phyloP scores from a whole-genome alignment of 2,113 vertebrate species.

The Megaceryle maxima region DNA sequence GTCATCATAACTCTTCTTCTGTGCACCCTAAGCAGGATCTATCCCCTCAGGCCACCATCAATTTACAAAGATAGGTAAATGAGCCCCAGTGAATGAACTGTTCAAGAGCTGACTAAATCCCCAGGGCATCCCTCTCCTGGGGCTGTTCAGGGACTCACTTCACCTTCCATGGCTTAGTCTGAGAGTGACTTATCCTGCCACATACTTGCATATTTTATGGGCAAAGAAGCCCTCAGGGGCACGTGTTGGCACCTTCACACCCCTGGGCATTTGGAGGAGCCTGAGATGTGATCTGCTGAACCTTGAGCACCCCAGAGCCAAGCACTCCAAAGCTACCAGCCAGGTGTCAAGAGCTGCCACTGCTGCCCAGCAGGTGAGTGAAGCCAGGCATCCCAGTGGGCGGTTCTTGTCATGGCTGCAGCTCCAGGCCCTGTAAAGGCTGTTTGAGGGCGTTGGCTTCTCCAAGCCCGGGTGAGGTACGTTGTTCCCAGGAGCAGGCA shows the following conservation, averaged over 20 bases:
- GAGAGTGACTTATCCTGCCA: background rate
- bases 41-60: background rate
- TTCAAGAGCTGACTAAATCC: background rate
- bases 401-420: accelerated
- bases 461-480: accelerated
- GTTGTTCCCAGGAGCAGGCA: accelerated
- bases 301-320: background rate
- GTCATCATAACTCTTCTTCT: background rate
- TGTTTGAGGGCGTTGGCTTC: background rate
- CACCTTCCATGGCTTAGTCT: background rate
- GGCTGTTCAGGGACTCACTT: background rate
- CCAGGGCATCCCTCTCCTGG: accelerated
- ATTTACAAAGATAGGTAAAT: background rate
- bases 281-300: background rate
- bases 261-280: background rate
- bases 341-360: background rate
- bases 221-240: background rate
- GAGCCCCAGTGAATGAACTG: background rate
- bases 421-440: background rate
- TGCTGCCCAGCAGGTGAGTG: background rate
- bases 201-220: background rate
- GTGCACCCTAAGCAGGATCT: background rate
- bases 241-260: accelerated
- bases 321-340: background rate
- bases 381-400: background rate